phyloP scores from a whole-genome alignment of 2,797 vertebrate species.

The Sebastes matsubarae region DNA sequence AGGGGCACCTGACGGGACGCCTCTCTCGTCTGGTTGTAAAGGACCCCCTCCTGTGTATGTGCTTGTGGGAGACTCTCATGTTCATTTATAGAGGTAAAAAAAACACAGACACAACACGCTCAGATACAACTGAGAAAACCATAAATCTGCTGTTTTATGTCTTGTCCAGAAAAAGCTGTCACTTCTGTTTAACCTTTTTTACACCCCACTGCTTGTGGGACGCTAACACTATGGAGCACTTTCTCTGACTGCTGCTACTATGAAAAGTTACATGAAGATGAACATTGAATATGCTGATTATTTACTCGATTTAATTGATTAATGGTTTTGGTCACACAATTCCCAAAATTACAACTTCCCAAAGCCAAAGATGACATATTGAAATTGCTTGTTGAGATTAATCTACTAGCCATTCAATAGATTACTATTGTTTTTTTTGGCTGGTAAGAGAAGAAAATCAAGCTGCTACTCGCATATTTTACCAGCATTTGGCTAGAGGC shows the following conservation, averaged over 20 bases:
- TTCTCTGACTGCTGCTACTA: background rate
- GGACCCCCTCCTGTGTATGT: slow-evolving; percentile 89
- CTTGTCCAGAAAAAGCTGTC: background rate
- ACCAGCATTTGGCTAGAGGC: too few relatives aligned
- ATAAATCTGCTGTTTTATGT: background rate
- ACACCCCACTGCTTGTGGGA: background rate
- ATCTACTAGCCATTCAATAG: too few relatives aligned
- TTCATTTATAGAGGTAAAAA: slow-evolving; percentile 96
- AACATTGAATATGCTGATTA: background rate
- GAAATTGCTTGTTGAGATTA: background rate
- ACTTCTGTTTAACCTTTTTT: background rate
- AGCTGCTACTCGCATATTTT: too few relatives aligned
- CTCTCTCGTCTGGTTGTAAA: slow-evolving; percentile 91
- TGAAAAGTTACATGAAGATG: background rate
- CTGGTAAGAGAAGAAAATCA: too few relatives aligned
- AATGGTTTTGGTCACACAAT: background rate
- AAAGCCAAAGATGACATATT: background rate
- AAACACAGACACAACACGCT: background rate
- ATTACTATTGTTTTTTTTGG: too few relatives aligned
- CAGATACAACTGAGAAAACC: background rate
- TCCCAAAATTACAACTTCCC: background rate
- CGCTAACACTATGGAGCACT: background rate
- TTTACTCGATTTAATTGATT: background rate
- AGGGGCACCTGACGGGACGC: slow-evolving; percentile 74
- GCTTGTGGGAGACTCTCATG: slow-evolving; percentile 92